Percentiles rank a stretch among this genome's conserved stretches.
These are phyloP conservation scores for Neostethus bicornis DNA, from an alignment of 2,797 vertebrate species.

Conservation along the genomic window DNA sequence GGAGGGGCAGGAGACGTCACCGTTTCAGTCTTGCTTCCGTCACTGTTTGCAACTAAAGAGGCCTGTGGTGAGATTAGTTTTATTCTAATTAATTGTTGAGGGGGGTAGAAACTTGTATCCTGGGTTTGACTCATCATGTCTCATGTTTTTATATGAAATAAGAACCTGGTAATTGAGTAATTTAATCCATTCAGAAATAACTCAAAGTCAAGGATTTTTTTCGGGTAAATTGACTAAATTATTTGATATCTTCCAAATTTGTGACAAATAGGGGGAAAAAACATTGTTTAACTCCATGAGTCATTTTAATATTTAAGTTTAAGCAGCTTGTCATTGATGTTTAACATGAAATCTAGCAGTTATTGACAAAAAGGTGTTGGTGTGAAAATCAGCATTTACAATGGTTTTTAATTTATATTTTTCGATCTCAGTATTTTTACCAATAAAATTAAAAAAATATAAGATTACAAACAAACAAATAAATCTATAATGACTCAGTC, in stretches of 20 bases:
- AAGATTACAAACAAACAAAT: no score
- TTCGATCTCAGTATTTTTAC: no score
- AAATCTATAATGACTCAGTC: no score
- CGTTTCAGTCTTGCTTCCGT: slow-evolving; percentile 79
- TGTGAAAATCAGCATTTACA: no score
- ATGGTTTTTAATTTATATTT: no score
- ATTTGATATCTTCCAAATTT: no score
- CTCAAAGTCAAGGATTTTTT: not conserved
- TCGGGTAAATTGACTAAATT: no score
- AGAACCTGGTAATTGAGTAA: not conserved
- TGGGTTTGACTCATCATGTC: slow-evolving; percentile 56
- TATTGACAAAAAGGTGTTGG: no score
- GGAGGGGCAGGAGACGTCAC: slow-evolving; percentile 87
- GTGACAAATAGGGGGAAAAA: not conserved
- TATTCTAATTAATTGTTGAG: slow-evolving; percentile 42
- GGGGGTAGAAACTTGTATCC: slow-evolving; percentile 52
- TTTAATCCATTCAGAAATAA: not conserved
- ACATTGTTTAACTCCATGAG: not conserved
- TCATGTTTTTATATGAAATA: not conserved
- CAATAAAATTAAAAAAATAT: no score
- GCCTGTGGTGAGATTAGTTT: slow-evolving; percentile 63
- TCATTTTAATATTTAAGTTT: no score
- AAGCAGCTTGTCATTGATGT: no score
- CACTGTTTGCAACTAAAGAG: slow-evolving; percentile 66
- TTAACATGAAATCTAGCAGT: no score